A percentile compares a stretch with the other conserved stretches of the same genome.
Evolutionary conservation across 2,113 vertebrate genomes (phyloP).

Genomic region (Ciconia boyciana): DNA sequence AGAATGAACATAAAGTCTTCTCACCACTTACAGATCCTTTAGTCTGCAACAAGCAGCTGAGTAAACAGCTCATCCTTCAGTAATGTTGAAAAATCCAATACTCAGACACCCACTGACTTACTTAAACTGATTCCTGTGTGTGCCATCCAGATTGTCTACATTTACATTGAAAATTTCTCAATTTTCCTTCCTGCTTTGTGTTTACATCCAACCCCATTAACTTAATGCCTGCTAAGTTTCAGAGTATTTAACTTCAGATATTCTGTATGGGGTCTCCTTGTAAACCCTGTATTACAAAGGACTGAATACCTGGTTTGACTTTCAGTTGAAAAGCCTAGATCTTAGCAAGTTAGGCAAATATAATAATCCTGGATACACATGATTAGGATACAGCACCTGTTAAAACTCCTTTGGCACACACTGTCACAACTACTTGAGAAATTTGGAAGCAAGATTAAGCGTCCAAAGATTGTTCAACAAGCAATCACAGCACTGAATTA

Average conservation of each 20-base stretch:
- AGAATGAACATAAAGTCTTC: not conserved
- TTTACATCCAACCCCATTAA: not conserved
- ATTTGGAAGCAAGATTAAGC: not conserved
- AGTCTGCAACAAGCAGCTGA: not conserved
- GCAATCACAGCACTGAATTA: not conserved
- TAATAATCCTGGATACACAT: not conserved
- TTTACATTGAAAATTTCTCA: not conserved
- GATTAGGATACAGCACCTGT: not conserved
- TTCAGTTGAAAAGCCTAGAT: not conserved
- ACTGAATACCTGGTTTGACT: not conserved
- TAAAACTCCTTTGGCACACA: not conserved
- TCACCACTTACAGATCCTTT: not conserved
- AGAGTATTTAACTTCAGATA: not conserved
- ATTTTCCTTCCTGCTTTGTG: not conserved
- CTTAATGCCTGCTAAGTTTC: not conserved
- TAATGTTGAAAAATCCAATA: not conserved
- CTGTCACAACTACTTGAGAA: not conserved
- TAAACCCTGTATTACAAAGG: not conserved
- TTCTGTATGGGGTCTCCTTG: not conserved
- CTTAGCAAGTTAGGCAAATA: not conserved
- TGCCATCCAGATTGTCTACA: not conserved
- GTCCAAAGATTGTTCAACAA: not conserved
- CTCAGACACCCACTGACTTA: not conserved
- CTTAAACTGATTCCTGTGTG: not conserved
- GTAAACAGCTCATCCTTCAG: not conserved